Percentiles rank a stretch among this genome's conserved stretches.
Conservation (phyloP, 2,113 vertebrate species). For the Anolis sagrei region DNA sequence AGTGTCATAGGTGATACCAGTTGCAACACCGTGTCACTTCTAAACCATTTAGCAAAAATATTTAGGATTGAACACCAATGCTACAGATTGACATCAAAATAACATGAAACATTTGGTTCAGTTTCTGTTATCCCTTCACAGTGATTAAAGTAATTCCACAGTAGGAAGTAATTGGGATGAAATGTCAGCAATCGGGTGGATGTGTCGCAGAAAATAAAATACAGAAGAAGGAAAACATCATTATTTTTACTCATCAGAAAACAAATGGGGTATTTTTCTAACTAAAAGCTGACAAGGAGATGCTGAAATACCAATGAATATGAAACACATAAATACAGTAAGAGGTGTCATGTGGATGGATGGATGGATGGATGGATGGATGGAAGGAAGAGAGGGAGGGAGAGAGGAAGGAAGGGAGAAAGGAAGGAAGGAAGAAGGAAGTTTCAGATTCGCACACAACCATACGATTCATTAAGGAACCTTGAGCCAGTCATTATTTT, state of each 20-base stretch:
- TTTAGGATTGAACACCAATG: neutral
- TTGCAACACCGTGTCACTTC: neutral
- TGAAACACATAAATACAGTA: slow-evolving; percentile 28
- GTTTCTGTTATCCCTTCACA: neutral
- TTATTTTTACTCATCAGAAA: slow-evolving; percentile 43
- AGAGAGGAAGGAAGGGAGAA: neutral
- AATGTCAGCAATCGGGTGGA: slow-evolving; percentile 44
- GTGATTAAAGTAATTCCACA: slow-evolving; percentile 38
- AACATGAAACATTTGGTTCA: slow-evolving; percentile 10
- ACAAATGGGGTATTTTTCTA: slow-evolving; percentile 29
- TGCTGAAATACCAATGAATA: slow-evolving; percentile 34
- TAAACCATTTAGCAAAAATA: neutral
- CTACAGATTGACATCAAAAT: neutral
- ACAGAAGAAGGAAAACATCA: slow-evolving; percentile 2
- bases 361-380: neutral
- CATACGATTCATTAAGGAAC: neutral
- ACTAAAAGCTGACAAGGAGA: neutral
- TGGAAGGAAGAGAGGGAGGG: neutral
- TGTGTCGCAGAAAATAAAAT: slow-evolving; percentile 14
- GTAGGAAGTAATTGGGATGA: slow-evolving; percentile 30
- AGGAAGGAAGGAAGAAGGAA: neutral
- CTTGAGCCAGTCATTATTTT: neutral
- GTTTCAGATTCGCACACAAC: neutral
- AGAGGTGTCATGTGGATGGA: slow-evolving; percentile 12
- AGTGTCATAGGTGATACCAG: neutral